Base-by-base conservation (phyloP, 1,140 invertebrate genomes). In the Tetraneura akinire region DNA sequence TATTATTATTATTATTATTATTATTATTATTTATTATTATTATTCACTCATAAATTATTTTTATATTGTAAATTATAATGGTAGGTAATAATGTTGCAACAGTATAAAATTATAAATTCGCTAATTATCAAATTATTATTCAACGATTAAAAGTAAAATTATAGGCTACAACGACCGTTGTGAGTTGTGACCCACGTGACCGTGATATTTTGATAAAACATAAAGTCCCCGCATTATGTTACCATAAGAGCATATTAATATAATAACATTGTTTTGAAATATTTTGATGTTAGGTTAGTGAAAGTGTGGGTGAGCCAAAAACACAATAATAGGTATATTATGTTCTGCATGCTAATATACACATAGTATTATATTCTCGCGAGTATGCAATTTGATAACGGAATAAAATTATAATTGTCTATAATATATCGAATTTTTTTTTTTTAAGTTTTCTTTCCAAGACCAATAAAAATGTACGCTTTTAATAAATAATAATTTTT, bases 261-360 rank as follows among this genome's bases (percentile, higher is more conserved):
- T 53, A 71, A 29, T 71, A 51, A 60, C 26, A 78, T 47, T 60
- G 53, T 60, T 78, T 16, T 16, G 37, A 62, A 26, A 4, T 4
- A 37, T 37, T 37, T 8, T 37, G 32, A 37, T 37, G 32, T 37
- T 37, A 37, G 32, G 73, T 60, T 29, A 78, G 74, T 78, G 74
- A 78, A 78, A 78, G 74, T 78, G 74, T 78, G 53, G 74, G 74
- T 60, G 74, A 78, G 23, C 55, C 23, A 18, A 62, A 74, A 57
- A 74, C 37, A 74, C 49, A 74, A 62, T 45, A 37, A 37, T 37
- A 37, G 32, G 32, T 37, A 60, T 42, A 57, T n/a, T n/a, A 78
- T 26, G 5, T 16, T 47, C 57, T 13, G 42, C 18, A 13, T 62
- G 32, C 8, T 37, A 37, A 37, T 37, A 37, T 37, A n/a, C n/a